Evolutionary conservation across 1,140 invertebrate species (phyloP).

Genomic region (Latrodectus geometricus): DNA sequence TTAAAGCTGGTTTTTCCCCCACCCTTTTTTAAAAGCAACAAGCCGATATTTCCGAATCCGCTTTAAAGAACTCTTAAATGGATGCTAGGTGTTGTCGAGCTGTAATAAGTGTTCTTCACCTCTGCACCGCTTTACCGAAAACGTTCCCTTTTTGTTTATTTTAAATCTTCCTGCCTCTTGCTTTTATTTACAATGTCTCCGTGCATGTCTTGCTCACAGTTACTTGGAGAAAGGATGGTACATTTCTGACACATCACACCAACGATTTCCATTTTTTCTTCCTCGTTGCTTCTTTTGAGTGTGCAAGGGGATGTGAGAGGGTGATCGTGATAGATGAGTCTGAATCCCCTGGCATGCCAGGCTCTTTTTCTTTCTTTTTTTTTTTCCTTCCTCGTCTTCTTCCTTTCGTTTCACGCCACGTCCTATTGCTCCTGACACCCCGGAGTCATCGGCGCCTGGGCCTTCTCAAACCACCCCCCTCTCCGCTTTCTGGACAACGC

Average conservation of each 20-base stretch:
- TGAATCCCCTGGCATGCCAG: conserved; percentile 43
- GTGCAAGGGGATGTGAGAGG: not conserved
- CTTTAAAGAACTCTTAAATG: too few relatives aligned
- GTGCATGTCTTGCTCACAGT: too few relatives aligned
- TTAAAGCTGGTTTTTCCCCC: too few relatives aligned
- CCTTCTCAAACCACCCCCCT: conserved; percentile 37
- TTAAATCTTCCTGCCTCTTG: too few relatives aligned
- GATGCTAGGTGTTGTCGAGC: too few relatives aligned
- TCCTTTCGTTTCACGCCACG: conserved; percentile 35
- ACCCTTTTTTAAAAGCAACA: too few relatives aligned
- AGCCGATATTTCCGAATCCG: too few relatives aligned
- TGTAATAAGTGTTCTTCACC: too few relatives aligned
- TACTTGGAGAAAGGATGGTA: not conserved
- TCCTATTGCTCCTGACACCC: conserved; percentile 58
- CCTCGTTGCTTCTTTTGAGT: not conserved
- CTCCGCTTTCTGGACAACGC: conserved; percentile 10
- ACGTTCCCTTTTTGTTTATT: too few relatives aligned
- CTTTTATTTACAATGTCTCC: too few relatives aligned
- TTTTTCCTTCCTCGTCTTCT: conserved; percentile 1
- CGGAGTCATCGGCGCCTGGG: conserved; percentile 49
- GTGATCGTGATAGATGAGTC: conserved; percentile 52
- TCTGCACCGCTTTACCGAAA: too few relatives aligned
- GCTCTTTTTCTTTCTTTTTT: conserved; percentile 19
- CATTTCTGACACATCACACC: not conserved
- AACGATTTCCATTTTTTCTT: not conserved